Percentiles rank a stretch among this genome's conserved stretches.
Evolutionary conservation across 2,113 vertebrate species (phyloP).

Genomic region (Oriolus oriolus): DNA sequence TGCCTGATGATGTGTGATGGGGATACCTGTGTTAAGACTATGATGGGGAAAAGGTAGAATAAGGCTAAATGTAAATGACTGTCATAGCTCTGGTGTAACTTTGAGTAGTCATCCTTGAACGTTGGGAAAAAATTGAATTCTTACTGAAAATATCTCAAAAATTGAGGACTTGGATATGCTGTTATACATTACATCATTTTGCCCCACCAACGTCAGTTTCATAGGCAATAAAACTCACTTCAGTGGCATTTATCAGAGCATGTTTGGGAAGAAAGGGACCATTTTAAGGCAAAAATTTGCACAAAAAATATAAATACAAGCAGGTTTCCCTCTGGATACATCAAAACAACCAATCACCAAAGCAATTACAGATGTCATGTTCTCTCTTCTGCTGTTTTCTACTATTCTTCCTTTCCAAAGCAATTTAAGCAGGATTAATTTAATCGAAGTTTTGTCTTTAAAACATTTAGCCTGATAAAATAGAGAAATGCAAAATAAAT

Average conservation of each 20-base stretch:
- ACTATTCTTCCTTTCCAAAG: background rate
- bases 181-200: too few species aligned
- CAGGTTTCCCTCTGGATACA: background rate
- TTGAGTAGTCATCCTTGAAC: background rate
- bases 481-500: background rate
- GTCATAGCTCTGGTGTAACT: background rate
- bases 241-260: background rate
- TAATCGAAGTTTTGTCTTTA: background rate
- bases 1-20: background rate
- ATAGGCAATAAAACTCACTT: background rate
- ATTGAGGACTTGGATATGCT: background rate
- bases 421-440: background rate
- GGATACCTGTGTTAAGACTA: background rate
- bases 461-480: background rate
- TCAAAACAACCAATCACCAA: background rate
- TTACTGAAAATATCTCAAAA: background rate
- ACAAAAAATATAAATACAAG: background rate
- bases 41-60: background rate
- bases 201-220: background rate
- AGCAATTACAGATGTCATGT: background rate
- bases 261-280: background rate
- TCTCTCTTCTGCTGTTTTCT: background rate
- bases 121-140: background rate
- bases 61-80: background rate
- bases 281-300: background rate